Evolutionary conservation across 2,113 vertebrate species (phyloP), one percentile per base, ranked within the genome.

Genomic region (Equus przewalskii): DNA sequence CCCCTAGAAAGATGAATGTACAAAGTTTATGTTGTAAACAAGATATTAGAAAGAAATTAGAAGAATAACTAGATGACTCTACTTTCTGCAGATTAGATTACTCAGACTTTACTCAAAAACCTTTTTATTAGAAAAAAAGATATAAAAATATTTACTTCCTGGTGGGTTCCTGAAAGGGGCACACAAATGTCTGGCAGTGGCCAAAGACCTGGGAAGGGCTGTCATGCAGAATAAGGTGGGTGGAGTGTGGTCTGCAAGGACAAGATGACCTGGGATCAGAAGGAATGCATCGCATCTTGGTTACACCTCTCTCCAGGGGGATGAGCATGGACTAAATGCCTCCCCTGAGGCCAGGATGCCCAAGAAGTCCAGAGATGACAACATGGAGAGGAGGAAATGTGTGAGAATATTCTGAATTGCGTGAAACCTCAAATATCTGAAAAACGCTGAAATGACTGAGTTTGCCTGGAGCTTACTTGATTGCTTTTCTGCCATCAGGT

Each of bases 11-110:
- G 33, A 69, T 67, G 49, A 89, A 54, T 16, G 7, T 51, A 94
- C 33, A 80, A 62, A 46, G 11, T 89, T 87, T 69, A 51, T 18
- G n/a, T 54, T 30, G 18, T 65, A 54, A 80, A 56, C 12, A n/a
- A 51, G 46, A 28, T 51, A 85, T 62, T 86, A 86, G 80, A 62
- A 75, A 94, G 67, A 70, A 36, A 49, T 82, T 11, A 62, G 41
- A 80, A 85, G 24, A 73, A n/a, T 60, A 95, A 78, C n/a, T 22
- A 79, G n/a, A 65, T 8, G 16, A n/a, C 54, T 87, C 36, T 83
- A 44, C 24, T 54, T 91, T 26, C 36, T 72, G 16, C 15, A 91
- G 78, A 89, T 81, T 90, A 84, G 49, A 28, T 41, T 75, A 7
- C n/a, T 51, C 58, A 75, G n/a, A 62, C 36, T 80, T 73, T 75